Evolutionary conservation across 2,113 vertebrate species (phyloP).

Genomic region (Tragelaphus imberbis): DNA sequence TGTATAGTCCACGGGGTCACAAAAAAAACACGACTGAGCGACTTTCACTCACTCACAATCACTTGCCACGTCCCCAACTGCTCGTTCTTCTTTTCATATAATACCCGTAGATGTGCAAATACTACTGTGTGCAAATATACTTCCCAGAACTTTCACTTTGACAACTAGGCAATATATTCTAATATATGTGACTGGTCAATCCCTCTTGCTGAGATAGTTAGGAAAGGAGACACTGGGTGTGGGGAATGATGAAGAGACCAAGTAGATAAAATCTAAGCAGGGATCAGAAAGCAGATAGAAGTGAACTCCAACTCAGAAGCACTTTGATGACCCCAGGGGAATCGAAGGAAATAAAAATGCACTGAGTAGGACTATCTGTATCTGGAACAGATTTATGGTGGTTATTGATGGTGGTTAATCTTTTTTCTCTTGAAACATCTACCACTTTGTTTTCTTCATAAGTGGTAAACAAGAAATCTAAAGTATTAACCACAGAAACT

Average conservation of each 20-base stretch:
- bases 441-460: not conserved
- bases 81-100: not conserved
- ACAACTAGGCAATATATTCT: not conserved
- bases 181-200: not conserved
- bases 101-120: not conserved
- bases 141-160: not conserved
- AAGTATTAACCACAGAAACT: not conserved
- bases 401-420: not conserved
- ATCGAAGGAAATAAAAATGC: not conserved
- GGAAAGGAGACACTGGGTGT: not conserved
- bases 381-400: not conserved
- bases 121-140: not conserved
- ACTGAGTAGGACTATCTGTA: not conserved
- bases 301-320: not conserved
- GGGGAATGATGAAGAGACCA: not conserved
- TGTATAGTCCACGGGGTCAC: not conserved
- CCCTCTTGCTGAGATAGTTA: not conserved
- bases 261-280: not conserved
- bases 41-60: not conserved
- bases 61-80: not conserved
- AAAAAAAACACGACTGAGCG: not conserved
- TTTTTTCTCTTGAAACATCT: not conserved
- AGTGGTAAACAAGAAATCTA: not conserved
- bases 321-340: not conserved
- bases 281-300: not conserved